Evolutionary conservation across 2,797 vertebrate genomes (phyloP).

Genomic region (Sebastes iracundus): DNA sequence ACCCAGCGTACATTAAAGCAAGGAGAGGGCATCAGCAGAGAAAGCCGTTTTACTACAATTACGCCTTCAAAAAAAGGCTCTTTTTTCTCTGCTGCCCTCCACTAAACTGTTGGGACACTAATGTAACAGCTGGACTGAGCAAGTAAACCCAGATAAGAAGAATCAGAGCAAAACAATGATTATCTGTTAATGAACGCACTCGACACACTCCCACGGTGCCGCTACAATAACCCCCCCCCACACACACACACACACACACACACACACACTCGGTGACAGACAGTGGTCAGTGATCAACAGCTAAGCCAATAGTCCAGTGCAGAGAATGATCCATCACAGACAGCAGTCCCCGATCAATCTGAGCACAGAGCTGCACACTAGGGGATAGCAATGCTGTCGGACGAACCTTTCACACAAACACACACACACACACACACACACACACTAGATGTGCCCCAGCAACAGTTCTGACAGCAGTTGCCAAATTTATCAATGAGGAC

Average conservation of each 20-base stretch:
- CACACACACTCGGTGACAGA: slow-evolving; percentile 7
- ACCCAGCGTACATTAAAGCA: slow-evolving; percentile 13
- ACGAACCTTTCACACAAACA: slow-evolving; percentile 11
- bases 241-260: background rate
- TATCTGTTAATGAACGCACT: slow-evolving; percentile 37
- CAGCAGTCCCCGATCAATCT: slow-evolving; percentile 57
- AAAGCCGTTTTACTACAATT: slow-evolving; percentile 9
- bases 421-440: background rate
- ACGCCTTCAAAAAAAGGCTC: slow-evolving; percentile 8
- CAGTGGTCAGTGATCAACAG: slow-evolving; percentile 59
- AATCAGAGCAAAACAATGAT: slow-evolving; percentile 29
- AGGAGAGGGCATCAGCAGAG: slow-evolving; percentile 7
- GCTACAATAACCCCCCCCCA: slow-evolving; percentile 3
- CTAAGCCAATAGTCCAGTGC: slow-evolving; percentile 47
- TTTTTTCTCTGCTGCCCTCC: background rate
- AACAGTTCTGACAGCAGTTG: slow-evolving; percentile 26
- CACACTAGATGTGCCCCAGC: slow-evolving; percentile 26
- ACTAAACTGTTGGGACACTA: slow-evolving; percentile 23
- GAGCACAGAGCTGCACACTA: slow-evolving; percentile 31
- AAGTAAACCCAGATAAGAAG: slow-evolving; percentile 33
- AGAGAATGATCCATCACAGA: slow-evolving; percentile 61
- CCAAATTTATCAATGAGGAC: slow-evolving; percentile 56
- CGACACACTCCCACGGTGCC: background rate
- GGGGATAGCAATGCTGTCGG: slow-evolving; percentile 33
- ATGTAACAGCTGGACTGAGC: slow-evolving; percentile 29